These are phyloP conservation scores for Astyanax mexicanus DNA, from an alignment of 2,797 vertebrate species.

Conservation along the genomic window DNA sequence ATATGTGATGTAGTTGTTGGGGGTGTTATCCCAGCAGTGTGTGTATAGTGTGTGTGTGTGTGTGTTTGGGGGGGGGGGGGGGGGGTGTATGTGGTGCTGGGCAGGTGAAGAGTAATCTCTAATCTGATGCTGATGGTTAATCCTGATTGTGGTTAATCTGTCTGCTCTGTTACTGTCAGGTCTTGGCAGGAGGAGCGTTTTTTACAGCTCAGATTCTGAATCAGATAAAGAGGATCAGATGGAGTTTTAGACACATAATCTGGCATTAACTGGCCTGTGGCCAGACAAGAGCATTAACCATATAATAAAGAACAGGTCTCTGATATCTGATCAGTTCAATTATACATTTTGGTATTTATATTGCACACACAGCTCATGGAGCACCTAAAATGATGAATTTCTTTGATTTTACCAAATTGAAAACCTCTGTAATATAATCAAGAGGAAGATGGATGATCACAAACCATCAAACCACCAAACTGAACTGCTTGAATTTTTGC, in stretches of 20 bases:
- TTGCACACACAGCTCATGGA: too few relatives aligned
- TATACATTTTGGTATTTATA: too few relatives aligned
- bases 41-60: too few relatives aligned
- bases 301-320: conserved; percentile 12
- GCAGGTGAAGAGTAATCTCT: conserved; percentile 43
- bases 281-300: conserved; percentile 50
- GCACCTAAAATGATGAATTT: too few relatives aligned
- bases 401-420: too few relatives aligned
- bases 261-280: conserved; percentile 43
- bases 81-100: not conserved
- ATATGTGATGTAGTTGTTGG: too few relatives aligned
- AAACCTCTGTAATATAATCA: too few relatives aligned
- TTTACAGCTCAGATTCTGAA: conserved; percentile 43
- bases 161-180: conserved; percentile 51
- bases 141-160: conserved; percentile 55
- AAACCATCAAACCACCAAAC: too few relatives aligned
- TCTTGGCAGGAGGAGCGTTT: conserved; percentile 44
- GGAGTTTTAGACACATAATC: conserved; percentile 53
- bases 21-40: too few relatives aligned
- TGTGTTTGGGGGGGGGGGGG: too few relatives aligned
- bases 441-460: too few relatives aligned
- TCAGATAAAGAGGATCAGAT: conserved; percentile 36
- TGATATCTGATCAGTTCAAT: not conserved
- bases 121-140: conserved; percentile 55
- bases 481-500: too few relatives aligned